Base-by-base conservation (phyloP, 2,888 invertebrate genomes). In the Lasioglossum morio region DNA sequence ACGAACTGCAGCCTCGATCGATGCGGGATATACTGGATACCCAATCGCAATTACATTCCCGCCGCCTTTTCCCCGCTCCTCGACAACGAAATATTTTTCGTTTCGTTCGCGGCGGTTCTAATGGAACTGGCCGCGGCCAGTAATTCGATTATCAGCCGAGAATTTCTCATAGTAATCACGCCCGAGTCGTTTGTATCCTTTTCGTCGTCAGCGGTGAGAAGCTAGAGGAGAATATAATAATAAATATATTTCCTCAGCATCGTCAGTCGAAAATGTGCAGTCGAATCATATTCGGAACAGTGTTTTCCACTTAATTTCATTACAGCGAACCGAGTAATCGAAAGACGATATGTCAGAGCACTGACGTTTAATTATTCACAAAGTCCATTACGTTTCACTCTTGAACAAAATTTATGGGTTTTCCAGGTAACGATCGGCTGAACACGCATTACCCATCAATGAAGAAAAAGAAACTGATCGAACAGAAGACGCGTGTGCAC, bases 1-100 rank as follows among this genome's bases (percentile, higher is more conserved):
- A 87, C 88, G 82, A 89, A 87, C 82, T 88, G 81, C 87, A 87
- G 88, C 89, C 86, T 87, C 87, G 88, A 89, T 89, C 87, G 85
- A 92, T 91, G 79, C 82, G 69, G 37, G 69, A 72, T 82, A 76
- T 60, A 76, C 79, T 84, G 80, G 85, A 88, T 87, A 84, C 84
- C 81, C 82, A 78, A 83, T 77, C 73, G 75, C 74, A 83, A 88
- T 90, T 85, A 72, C 73, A 89, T 85, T 86, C 82, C 79, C 81
- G 53, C 53, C 48, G 30, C 5, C 72, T 30, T 53, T 34, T 23
- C 60, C 60, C 66, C 34, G 34, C 60, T 30, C 7, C 46, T 37
- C 73, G 14, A 23, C 63, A 23, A 23, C 53, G 69, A 46, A 63
- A 10, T 74, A 43, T 63, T 72, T 72, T 66, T 66, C 66, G 66